These are phyloP conservation scores for Lutraria lutraria DNA, from an alignment of 2,888 invertebrate species.

Conservation along the genomic window DNA sequence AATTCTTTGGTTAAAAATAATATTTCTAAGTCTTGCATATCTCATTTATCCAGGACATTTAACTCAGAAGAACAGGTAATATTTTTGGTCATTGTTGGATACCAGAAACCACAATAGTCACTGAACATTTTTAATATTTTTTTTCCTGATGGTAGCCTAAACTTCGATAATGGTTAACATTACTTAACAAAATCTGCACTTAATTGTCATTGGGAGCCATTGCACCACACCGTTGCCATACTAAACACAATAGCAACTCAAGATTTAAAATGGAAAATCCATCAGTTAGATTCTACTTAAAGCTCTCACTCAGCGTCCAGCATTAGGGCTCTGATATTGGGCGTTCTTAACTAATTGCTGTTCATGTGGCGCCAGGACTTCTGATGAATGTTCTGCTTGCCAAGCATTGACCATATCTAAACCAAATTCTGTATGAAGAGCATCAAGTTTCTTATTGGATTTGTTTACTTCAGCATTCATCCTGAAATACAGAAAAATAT, in stretches of 20 bases:
- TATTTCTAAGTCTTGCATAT: no score
- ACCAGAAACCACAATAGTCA: no score
- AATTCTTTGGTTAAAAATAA: no score
- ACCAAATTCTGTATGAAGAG: slow-evolving; percentile 81
- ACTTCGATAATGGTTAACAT: no score
- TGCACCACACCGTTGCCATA: not conserved
- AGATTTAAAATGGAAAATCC: not conserved
- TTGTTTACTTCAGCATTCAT: slow-evolving; percentile 83
- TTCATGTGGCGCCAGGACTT: slow-evolving; percentile 76
- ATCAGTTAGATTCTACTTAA: not conserved
- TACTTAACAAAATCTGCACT: not conserved
- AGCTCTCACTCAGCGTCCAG: slow-evolving; percentile 33
- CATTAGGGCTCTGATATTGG: slow-evolving; percentile 58
- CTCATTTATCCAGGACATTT: no score
- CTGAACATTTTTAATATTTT: no score
- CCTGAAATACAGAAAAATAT: slow-evolving; percentile 67
- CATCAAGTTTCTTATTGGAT: slow-evolving; percentile 77
- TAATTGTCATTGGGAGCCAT: not conserved
- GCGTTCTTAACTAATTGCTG: slow-evolving; percentile 68
- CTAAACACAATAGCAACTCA: not conserved
- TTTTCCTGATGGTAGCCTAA: no score
- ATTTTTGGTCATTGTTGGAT: no score
- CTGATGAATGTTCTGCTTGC: slow-evolving; percentile 82
- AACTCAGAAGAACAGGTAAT: no score
- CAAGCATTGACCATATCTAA: slow-evolving; percentile 78